phyloP scores from a whole-genome alignment of 2,113 vertebrate genomes.

The Bombycilla garrulus region DNA sequence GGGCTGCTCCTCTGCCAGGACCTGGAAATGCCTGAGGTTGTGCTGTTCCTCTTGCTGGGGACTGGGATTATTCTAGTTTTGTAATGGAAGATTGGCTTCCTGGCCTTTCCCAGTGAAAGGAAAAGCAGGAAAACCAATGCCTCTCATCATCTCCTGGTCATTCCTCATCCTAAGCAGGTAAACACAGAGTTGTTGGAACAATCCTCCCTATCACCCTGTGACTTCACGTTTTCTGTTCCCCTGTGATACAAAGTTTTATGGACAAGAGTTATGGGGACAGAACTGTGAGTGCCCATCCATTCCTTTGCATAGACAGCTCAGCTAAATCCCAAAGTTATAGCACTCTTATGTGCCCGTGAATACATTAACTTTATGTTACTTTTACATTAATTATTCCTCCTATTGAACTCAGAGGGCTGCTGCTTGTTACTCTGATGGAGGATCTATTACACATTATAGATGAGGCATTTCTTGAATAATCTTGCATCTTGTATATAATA shows the following conservation, averaged over 20 bases:
- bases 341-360: neutral
- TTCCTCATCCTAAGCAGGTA: neutral
- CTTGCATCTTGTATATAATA: neutral
- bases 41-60: neutral
- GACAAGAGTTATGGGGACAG: neutral
- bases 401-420: neutral
- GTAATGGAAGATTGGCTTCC: neutral
- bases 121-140: neutral
- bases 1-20: neutral
- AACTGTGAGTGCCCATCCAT: neutral
- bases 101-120: neutral
- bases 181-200: neutral
- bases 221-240: neutral
- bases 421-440: slow-evolving; percentile 15
- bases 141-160: neutral
- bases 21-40: neutral
- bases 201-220: neutral
- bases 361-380: neutral
- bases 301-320: neutral
- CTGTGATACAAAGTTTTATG: neutral
- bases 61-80: neutral
- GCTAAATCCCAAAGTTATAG: neutral
- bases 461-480: slow-evolving; percentile 43
- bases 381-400: neutral
- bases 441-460: neutral